phyloP scores from a whole-genome alignment of 2,888 invertebrate species.

The Piscicola geometra region DNA sequence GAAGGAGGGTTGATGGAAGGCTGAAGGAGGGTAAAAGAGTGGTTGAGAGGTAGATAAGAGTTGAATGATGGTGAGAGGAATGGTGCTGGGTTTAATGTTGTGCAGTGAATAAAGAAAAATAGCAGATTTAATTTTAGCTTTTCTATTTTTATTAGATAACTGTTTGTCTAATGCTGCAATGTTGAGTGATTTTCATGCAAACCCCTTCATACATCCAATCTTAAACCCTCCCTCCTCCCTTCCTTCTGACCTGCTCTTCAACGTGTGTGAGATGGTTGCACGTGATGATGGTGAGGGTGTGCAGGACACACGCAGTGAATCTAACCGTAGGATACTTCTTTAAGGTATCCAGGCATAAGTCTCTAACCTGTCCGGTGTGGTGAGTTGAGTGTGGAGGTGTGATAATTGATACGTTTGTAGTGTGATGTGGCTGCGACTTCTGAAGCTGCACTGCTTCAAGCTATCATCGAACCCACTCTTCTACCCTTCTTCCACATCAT shows the following conservation, averaged over 20 bases:
- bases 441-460: neutral
- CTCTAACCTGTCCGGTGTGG: conserved; percentile 64
- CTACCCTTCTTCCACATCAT: no score
- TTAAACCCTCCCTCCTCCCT: neutral
- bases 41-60: no score
- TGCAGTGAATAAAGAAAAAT: no score
- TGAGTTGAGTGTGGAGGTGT: neutral
- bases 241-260: conserved; percentile 74
- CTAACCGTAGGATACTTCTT: conserved; percentile 74
- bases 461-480: no score
- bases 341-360: conserved; percentile 69
- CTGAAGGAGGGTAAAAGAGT: no score
- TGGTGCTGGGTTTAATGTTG: no score
- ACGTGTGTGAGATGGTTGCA: conserved; percentile 83
- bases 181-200: no score
- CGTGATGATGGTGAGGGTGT: conserved; percentile 80
- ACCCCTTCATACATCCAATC: neutral
- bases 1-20: no score
- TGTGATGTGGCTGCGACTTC: neutral
- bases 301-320: conserved; percentile 75
- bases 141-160: no score
- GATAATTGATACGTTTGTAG: neutral
- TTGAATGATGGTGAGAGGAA: no score
- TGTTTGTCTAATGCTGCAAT: no score
- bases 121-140: no score